A percentile compares a stretch with the other conserved stretches of the same genome.
Evolutionary conservation across 1,140 invertebrate genomes (phyloP).

Genomic region (Phymorhynchus buccinoides): DNA sequence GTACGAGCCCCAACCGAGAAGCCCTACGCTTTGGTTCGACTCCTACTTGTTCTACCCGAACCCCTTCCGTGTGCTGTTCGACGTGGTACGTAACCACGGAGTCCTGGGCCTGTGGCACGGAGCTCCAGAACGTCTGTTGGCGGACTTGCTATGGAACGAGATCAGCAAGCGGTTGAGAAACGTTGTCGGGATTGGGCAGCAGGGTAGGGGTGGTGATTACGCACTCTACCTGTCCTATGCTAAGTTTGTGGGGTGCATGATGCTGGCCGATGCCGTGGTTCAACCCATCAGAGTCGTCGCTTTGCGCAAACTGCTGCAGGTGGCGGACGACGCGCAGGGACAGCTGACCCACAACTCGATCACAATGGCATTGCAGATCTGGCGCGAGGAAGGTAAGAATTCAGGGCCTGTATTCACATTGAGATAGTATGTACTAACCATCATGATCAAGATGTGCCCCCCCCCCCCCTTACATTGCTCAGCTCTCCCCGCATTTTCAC

Average conservation of each 20-base stretch:
- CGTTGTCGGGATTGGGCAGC: background rate
- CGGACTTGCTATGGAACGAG: background rate
- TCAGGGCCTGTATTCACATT: too few species aligned
- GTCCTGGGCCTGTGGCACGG: background rate
- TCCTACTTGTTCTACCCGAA: background rate
- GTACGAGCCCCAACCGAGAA: background rate
- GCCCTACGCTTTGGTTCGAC: background rate
- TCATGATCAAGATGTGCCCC: too few species aligned
- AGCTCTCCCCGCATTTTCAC: too few species aligned
- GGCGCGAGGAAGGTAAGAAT: background rate
- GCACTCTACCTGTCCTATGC: background rate
- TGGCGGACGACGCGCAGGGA: background rate
- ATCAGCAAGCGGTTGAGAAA: background rate
- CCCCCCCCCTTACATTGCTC: too few species aligned
- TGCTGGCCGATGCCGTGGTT: background rate
- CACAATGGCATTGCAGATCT: background rate
- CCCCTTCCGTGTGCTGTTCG: background rate
- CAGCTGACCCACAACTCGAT: background rate
- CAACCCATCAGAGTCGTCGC: background rate
- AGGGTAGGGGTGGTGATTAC: too few species aligned
- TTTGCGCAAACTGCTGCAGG: background rate
- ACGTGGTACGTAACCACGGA: background rate
- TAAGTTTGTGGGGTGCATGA: background rate
- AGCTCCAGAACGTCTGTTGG: background rate
- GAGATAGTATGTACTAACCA: too few species aligned